Percentiles rank a stretch among this genome's conserved stretches.
Conservation (phyloP, 2,113 vertebrate genomes). For the Erythrocebus patas region DNA sequence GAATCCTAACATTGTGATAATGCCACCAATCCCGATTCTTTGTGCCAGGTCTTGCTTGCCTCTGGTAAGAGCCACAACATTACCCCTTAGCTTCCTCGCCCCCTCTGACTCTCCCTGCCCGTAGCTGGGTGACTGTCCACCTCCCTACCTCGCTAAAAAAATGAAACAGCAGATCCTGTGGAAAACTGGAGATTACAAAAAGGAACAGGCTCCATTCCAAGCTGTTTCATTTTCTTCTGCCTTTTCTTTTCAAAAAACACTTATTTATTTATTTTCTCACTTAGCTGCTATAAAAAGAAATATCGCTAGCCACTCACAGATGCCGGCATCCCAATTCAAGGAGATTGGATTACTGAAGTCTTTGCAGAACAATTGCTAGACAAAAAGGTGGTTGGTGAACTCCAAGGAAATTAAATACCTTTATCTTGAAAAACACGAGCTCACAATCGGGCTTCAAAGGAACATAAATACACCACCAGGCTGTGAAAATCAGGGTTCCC, state of each 20-base stretch:
- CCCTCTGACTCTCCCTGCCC: not conserved
- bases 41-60: not conserved
- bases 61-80: not conserved
- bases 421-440: conserved; percentile 75
- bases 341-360: conserved; percentile 53
- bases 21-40: not conserved
- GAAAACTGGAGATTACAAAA: not conserved
- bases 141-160: not conserved
- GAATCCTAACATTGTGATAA: not conserved
- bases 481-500: conserved; percentile 58
- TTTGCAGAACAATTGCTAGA: conserved; percentile 44
- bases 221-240: conserved; percentile 25
- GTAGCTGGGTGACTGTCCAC: not conserved
- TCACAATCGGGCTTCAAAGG: conserved; percentile 62
- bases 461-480: conserved; percentile 51
- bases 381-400: conserved; percentile 43
- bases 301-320: conserved; percentile 48
- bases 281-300: conserved; percentile 63
- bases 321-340: conserved; percentile 9
- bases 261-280: conserved; percentile 62
- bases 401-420: conserved; percentile 71
- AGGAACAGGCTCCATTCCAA: not conserved
- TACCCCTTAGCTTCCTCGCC: not conserved
- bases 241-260: conserved; percentile 37
- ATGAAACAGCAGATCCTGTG: not conserved